These are phyloP conservation scores for Cephonodes hylas DNA, from an alignment of 2,888 invertebrate species.

Conservation along the genomic window DNA sequence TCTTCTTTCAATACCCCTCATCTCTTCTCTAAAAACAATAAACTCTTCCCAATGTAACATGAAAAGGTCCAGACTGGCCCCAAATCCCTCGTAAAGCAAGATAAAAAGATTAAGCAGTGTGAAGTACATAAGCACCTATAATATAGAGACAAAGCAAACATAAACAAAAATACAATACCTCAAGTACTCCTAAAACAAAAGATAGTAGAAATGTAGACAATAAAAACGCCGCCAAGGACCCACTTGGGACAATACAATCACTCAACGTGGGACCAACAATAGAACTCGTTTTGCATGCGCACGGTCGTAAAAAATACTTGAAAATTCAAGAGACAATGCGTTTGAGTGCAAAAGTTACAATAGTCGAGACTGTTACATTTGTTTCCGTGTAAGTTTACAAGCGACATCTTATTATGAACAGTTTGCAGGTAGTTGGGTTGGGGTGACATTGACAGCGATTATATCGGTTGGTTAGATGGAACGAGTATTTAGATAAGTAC, in stretches of 20 bases:
- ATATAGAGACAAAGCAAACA: not conserved
- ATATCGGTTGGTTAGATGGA: not conserved
- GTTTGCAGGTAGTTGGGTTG: slow-evolving; percentile 1
- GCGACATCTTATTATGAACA: slow-evolving; percentile 11
- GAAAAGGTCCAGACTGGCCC: too few species aligned
- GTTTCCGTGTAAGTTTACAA: slow-evolving; percentile 12
- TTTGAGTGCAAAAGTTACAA: slow-evolving; percentile 16
- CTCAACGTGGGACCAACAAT: slow-evolving; percentile 14
- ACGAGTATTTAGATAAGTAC: not conserved
- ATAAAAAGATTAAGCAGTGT: too few species aligned
- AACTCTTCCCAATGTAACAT: too few species aligned
- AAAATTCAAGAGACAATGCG: slow-evolving; percentile 37
- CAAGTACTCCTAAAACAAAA: not conserved
- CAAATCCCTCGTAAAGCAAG: too few species aligned
- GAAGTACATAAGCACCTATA: too few species aligned
- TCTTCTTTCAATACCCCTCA: too few species aligned
- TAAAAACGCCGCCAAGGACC: not conserved
- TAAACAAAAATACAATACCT: not conserved
- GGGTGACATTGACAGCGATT: not conserved
- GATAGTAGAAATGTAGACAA: not conserved
- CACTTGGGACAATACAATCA: slow-evolving; percentile 5
- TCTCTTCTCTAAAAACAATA: too few species aligned
- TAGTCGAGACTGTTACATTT: slow-evolving; percentile 8
- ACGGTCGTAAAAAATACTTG: slow-evolving; percentile 22
- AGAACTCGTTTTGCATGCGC: slow-evolving; percentile 15